phyloP scores from a whole-genome alignment of 2,888 invertebrate species.

The Cantharis nigra region DNA sequence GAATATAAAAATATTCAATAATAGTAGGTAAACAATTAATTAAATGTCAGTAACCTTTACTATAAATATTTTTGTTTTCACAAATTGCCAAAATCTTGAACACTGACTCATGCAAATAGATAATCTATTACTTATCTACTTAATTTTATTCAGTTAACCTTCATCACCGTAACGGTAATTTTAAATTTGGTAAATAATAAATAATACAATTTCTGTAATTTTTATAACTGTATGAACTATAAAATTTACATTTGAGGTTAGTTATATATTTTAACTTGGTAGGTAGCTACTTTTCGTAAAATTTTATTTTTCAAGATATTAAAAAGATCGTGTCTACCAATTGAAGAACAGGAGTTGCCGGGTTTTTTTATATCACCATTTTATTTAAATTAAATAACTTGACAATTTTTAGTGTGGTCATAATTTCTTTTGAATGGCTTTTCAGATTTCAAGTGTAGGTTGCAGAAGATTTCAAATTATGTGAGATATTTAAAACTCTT shows the following conservation, averaged over 20 bases:
- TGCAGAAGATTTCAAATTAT: slow-evolving; percentile 8
- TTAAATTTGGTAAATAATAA: background rate
- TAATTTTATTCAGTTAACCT: background rate
- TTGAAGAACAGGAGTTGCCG: slow-evolving; percentile 1
- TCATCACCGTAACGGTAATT: background rate
- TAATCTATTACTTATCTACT: background rate
- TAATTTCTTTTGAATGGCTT: slow-evolving; percentile 17
- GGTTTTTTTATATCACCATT: slow-evolving; percentile 1
- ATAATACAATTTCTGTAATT: slow-evolving; percentile 3
- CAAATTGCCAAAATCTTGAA: background rate
- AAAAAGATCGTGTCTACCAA: background rate
- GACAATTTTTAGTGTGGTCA: slow-evolving; percentile 4
- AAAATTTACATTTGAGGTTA: background rate
- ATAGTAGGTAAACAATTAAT: background rate
- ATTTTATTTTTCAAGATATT: background rate
- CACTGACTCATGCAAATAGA: background rate
- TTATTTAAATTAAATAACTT: slow-evolving; percentile 3
- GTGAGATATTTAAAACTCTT: slow-evolving; percentile 1
- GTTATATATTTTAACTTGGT: background rate
- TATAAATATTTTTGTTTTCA: background rate
- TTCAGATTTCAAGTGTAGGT: slow-evolving; percentile 14
- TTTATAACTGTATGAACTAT: background rate
- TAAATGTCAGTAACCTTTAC: background rate
- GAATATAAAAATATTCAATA: background rate
- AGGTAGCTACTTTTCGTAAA: background rate